Percentiles rank a stretch among this genome's conserved stretches.
Conservation (phyloP, 2,113 vertebrate species). For the Cyanistes caeruleus region DNA sequence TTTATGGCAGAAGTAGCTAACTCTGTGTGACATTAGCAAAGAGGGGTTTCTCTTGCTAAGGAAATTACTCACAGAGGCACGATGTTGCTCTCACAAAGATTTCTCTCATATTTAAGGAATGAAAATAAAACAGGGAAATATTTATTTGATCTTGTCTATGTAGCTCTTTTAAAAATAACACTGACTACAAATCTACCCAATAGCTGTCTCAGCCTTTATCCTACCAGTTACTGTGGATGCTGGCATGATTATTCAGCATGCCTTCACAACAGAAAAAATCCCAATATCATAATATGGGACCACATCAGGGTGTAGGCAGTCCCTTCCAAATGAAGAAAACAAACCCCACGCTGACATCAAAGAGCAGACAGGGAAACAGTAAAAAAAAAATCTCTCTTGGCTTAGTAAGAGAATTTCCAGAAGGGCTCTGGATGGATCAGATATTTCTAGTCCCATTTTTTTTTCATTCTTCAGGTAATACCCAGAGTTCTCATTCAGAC, state of each 20-base stretch:
- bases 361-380: neutral
- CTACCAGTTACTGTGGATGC: neutral
- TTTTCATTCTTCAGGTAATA: neutral
- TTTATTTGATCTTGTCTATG: slow-evolving; percentile 11
- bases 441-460: neutral
- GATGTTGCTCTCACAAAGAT: neutral
- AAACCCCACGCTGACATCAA: neutral
- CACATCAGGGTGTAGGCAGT: neutral
- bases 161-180: slow-evolving; percentile 35
- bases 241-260: neutral
- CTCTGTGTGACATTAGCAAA: neutral
- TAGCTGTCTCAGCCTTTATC: slow-evolving; percentile 13
- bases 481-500: neutral
- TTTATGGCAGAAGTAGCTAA: neutral
- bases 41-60: neutral
- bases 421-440: neutral
- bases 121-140: slow-evolving; percentile 6
- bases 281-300: neutral
- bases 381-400: neutral
- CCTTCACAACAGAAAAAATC: neutral
- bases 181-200: neutral
- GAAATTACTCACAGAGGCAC: neutral
- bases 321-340: neutral
- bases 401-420: neutral
- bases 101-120: slow-evolving; percentile 27